Percentiles rank a stretch among this genome's conserved stretches.
These are phyloP conservation scores for Gracilinanus agilis DNA, from an alignment of 2,113 vertebrate genomes.

Conservation along the genomic window DNA sequence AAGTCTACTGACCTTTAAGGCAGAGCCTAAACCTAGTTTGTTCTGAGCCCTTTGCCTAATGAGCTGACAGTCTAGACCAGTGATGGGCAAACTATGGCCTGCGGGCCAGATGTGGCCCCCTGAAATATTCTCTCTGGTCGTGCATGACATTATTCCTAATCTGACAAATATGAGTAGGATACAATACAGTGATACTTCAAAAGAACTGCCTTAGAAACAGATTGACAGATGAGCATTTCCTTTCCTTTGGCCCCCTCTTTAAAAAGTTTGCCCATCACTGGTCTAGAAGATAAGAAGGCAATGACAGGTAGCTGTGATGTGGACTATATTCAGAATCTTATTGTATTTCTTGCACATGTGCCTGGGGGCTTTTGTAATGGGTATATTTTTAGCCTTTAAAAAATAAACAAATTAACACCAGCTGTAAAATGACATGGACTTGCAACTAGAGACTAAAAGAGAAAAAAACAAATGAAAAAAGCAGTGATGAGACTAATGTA, in stretches of 20 bases:
- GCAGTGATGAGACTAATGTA: neutral
- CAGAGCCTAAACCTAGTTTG: conserved; percentile 55
- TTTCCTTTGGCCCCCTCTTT: too few species aligned
- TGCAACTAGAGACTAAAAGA: conserved; percentile 12
- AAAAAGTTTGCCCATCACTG: too few species aligned
- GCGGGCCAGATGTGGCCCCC: too few species aligned
- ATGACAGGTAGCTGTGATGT: conserved; percentile 20
- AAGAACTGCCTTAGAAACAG: too few species aligned
- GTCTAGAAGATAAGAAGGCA: conserved; percentile 20
- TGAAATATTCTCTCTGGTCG: too few species aligned
- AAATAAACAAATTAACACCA: conserved; percentile 37
- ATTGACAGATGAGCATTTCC: too few species aligned
- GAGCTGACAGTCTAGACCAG: conserved; percentile 50
- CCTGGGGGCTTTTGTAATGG: conserved; percentile 47
- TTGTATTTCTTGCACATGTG: conserved; percentile 52
- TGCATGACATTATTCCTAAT: too few species aligned
- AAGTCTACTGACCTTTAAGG: conserved; percentile 70
- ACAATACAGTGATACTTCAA: too few species aligned
- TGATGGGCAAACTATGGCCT: too few species aligned
- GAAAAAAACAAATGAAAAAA: conserved; percentile 50
- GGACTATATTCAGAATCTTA: conserved; percentile 44
- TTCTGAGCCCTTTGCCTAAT: conserved; percentile 42
- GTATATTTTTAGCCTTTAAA: conserved; percentile 60
- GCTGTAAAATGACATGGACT: conserved; percentile 25
- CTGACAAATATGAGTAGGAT: too few species aligned